phyloP scores from a whole-genome alignment of 2,113 vertebrate genomes.

The Tauraco erythrolophus region DNA sequence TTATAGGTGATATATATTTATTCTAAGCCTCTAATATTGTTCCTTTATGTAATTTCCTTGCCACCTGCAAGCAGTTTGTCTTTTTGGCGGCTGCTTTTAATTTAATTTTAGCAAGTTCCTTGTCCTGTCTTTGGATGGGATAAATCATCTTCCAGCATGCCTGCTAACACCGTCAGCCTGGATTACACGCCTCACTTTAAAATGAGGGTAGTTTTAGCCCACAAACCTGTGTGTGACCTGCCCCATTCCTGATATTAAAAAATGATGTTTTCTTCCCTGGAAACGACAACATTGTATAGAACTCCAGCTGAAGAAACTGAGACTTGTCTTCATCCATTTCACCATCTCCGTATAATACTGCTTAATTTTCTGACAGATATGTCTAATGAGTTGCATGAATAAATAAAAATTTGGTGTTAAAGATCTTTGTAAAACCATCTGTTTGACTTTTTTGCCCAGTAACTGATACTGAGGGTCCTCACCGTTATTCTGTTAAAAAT shows the following conservation, averaged over 20 bases:
- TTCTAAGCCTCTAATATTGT: background rate
- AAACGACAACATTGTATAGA: background rate
- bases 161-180: background rate
- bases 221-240: background rate
- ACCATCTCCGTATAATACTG: background rate
- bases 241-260: background rate
- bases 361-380: background rate
- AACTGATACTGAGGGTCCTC: background rate
- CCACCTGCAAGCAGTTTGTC: conserved; percentile 20
- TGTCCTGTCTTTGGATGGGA: background rate
- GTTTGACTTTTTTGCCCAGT: background rate
- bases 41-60: conserved; percentile 15
- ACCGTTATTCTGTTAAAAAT: background rate
- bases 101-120: background rate
- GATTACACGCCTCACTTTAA: background rate
- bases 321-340: background rate
- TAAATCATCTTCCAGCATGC: background rate
- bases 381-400: background rate
- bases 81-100: background rate
- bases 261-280: background rate
- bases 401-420: background rate
- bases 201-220: background rate
- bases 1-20: background rate
- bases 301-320: background rate
- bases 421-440: background rate